Conservation (phyloP, 2,113 vertebrate genomes). For the Hippocampus barbouri region DNA sequence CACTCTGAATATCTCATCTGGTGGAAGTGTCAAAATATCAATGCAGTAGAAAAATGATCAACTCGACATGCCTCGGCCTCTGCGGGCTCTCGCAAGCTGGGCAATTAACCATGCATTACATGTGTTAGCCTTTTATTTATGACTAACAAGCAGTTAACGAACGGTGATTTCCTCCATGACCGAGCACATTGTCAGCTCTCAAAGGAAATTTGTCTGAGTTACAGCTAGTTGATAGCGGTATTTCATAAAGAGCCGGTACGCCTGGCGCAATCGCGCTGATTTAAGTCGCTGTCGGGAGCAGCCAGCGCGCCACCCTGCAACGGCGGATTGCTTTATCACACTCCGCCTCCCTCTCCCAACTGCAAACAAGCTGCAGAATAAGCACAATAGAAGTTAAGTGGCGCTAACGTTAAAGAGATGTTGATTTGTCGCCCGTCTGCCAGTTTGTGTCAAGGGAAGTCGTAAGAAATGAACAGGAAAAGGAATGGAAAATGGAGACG, state of each 20-base stretch:
- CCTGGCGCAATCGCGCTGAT: constrained; percentile 61
- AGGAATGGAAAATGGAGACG: constrained; percentile 27
- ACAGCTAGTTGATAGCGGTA: constrained; percentile 58
- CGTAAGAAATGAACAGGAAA: constrained; percentile 59
- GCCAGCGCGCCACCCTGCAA: constrained; percentile 40
- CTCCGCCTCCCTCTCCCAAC: constrained; percentile 59
- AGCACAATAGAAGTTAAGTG: constrained; percentile 67
- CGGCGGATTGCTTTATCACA: constrained; percentile 57
- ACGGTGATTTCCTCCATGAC: constrained; percentile 59
- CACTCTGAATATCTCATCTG: not conserved
- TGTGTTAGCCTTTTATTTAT: constrained; percentile 60
- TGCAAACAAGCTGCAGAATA: constrained; percentile 67
- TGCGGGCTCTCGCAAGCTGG: constrained; percentile 40
- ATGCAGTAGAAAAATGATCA: constrained; percentile 40
- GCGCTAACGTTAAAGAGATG: constrained; percentile 67
- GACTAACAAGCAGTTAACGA: constrained; percentile 62
- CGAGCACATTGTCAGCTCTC: constrained; percentile 50
- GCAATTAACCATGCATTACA: constrained; percentile 64
- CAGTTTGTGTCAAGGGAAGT: constrained; percentile 60
- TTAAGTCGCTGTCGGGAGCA: constrained; percentile 57
- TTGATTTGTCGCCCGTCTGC: constrained; percentile 65
- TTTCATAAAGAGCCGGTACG: constrained; percentile 54
- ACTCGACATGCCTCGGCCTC: constrained; percentile 29
- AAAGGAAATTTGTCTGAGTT: constrained; percentile 58
- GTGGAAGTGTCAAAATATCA: constrained; percentile 24